Evolutionary conservation across 2,797 vertebrate genomes (phyloP), one percentile per base, ranked within the genome.

Genomic region (Periophthalmus magnuspinnatus): DNA sequence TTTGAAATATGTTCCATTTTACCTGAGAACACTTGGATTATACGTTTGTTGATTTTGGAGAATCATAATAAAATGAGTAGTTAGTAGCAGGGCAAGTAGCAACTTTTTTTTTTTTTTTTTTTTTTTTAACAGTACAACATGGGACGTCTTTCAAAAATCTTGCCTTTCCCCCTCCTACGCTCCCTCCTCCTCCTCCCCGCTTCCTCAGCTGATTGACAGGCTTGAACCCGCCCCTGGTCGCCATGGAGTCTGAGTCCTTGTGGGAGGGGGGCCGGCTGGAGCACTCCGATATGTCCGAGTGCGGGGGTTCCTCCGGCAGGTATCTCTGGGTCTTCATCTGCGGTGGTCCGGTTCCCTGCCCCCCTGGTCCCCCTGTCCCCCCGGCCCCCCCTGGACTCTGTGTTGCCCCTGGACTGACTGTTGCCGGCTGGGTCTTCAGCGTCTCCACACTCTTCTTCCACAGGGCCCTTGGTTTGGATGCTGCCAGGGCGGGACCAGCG

Each of bases 381-480:
- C 58, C 0, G 82, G 89, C 0, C 93, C 77, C 50, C 16, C 57
- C 57, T 10, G 95, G 92, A 75, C 93, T 91, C 0, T 92, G 77
- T 5, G 74, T 90, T 88, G 74, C 90, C 89, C 8, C 88, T 57
- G 21, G 94, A 38, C 64, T 81, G 79, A 60, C 80, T 0, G 94
- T 90, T 2, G 92, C 81, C 5, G 95, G 91, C 73, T 92, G 68
- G 86, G 91, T 75, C 90, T 97, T 96, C 50, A 99, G 78, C 0
- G 97, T 98, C 69, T 99, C 97, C 24, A 99, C 94, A 0, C 97
- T 98, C 73, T 99, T 99, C 87, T 93, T 98, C 97, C 97, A 99
- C 69, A 99, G 94, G 60, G 96, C 95, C 55, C 97, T 91, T 0
- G 97, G 95, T 58, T 97, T 95, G 5, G 96, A 96, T 5, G 94